phyloP scores from a whole-genome alignment of 1,140 invertebrate genomes.

The Lerema accius region DNA sequence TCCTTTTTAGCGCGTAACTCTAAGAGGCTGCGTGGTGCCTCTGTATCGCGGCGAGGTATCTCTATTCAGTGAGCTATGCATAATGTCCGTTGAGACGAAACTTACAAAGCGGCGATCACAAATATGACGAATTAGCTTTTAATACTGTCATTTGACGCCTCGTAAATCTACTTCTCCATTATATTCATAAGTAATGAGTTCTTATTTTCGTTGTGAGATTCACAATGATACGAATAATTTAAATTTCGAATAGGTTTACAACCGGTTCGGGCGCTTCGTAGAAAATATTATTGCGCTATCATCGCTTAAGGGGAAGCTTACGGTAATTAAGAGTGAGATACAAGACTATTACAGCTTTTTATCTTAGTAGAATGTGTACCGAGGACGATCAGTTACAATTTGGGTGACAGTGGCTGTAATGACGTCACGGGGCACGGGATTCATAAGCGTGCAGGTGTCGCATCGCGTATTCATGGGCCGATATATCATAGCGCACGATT shows the following conservation, averaged over 20 bases:
- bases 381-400: constrained; percentile 31
- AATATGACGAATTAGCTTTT: constrained; percentile 31
- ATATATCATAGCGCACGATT: constrained; percentile 65
- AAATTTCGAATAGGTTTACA: constrained; percentile 2
- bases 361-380: too few species aligned
- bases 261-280: background rate
- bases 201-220: background rate
- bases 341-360: background rate
- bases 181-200: constrained; percentile 27
- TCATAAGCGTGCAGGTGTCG: constrained; percentile 70
- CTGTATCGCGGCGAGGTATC: constrained; percentile 20
- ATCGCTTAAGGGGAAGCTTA: background rate
- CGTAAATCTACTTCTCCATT: constrained; percentile 19
- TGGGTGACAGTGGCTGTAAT: constrained; percentile 25
- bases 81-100: constrained; percentile 23
- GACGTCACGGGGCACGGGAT: constrained; percentile 56
- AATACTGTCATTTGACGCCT: constrained; percentile 32
- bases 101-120: constrained; percentile 30
- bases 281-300: background rate
- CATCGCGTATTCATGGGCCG: constrained; percentile 76
- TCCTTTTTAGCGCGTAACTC: constrained; percentile 24
- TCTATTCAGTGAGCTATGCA: constrained; percentile 28
- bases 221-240: constrained; percentile 4
- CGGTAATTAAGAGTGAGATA: background rate
- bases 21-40: constrained; percentile 13